Base-by-base conservation (phyloP, 2,113 vertebrate species). In the Etheostoma spectabile region DNA sequence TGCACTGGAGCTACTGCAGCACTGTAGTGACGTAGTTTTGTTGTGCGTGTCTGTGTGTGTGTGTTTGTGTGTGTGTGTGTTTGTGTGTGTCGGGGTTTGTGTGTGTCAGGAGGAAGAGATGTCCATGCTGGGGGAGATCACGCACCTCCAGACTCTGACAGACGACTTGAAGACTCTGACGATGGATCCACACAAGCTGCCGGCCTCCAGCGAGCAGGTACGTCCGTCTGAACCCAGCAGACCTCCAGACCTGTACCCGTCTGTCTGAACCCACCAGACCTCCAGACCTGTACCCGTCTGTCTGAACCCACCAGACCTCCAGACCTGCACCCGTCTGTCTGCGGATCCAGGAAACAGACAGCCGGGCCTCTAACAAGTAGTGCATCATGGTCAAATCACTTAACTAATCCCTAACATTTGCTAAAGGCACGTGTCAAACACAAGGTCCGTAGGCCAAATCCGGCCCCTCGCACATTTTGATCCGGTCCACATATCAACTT, bases 161-260 rank as follows among this genome's bases (percentile, higher is more conserved):
- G 98, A 99, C 63, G 98, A 99, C 84, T 90, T 99, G 70, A 97
- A 97, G 87, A 94, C 93, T 38, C 95, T 99, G 48, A 99, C 97
- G 11, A 97, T 98, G 96, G 98, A 99, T 85, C 98, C 98, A 5
- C 98, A 99, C 95, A 99, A 97, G 80, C 92, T 99, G 82, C 98
- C 98, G 5, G 95, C 97, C 22, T 96, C 98, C 2, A 98, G 97
- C 13, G 97, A 99, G 74, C 97, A 99, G 97, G 98, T 98, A 74
- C 27, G 27, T 27, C 27, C 27, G 27, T 27, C 27, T 27, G 27
- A 27, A 3, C 27, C 27, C 27, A 27, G 27, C 27, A 27, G 27
- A 27, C 27, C 27, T 27, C 27, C 27, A 27, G 27, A 27, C 27
- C 27, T 27, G 27, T 1, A 27, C 27, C n/a, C n/a, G n/a, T n/a